phyloP scores from a whole-genome alignment of 2,888 invertebrate genomes.

The Ypsolopha sequella region DNA sequence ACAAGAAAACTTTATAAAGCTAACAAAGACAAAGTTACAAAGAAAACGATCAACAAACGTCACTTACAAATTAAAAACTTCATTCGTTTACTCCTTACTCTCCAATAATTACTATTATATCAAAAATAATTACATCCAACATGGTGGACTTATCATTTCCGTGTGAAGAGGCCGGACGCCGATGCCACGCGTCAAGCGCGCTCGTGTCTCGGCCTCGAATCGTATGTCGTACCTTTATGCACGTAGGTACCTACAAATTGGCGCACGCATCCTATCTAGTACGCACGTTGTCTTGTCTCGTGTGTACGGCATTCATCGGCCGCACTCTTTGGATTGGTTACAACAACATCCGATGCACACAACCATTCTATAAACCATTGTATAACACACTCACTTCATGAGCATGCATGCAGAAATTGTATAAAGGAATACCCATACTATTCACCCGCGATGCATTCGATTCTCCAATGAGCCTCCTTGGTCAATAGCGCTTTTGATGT shows the following conservation, averaged over 20 bases:
- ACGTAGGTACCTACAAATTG: conserved; percentile 8
- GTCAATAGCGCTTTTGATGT: conserved; percentile 38
- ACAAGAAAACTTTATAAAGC: conserved; percentile 62
- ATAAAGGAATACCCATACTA: conserved; percentile 34
- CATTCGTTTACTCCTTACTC: conserved; percentile 55
- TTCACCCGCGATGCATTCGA: conserved; percentile 40
- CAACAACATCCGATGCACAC: conserved; percentile 37
- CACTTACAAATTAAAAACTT: conserved; percentile 63
- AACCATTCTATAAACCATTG: conserved; percentile 26
- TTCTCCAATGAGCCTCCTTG: conserved; percentile 49
- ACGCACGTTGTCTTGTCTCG: conserved; percentile 15
- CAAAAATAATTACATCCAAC: conserved; percentile 51
- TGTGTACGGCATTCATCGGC: conserved; percentile 26
- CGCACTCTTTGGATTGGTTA: conserved; percentile 48
- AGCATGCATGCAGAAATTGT: conserved; percentile 35
- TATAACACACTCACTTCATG: conserved; percentile 24
- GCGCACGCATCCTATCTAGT: background rate
- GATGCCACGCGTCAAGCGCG: conserved; percentile 10
- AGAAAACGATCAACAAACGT: conserved; percentile 67
- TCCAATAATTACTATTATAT: conserved; percentile 62
- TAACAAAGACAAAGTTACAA: conserved; percentile 67
- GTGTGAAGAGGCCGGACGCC: conserved; percentile 14
- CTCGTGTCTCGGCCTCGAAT: conserved; percentile 8
- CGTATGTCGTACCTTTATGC: too few species aligned
- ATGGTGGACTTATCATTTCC: conserved; percentile 26